Evolutionary conservation across 2,113 vertebrate genomes (phyloP), one percentile per base, ranked within the genome.

Genomic region (Colossoma macropomum): DNA sequence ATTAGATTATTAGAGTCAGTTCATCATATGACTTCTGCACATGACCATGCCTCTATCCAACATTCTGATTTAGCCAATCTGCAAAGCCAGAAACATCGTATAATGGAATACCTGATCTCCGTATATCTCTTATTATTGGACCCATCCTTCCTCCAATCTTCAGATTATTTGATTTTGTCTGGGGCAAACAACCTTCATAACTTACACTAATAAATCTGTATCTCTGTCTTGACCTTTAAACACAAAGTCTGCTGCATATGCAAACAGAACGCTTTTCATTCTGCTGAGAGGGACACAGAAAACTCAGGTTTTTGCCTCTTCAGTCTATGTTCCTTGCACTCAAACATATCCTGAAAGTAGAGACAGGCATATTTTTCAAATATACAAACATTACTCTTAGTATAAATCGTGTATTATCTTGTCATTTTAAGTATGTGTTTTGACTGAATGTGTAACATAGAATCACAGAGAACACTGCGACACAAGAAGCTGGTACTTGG

Each of bases 1-100:
- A 87, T 84, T 73, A 66, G 41, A 79, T 78, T 81, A 81, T 65
- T 75, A 81, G 25, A 30, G 66, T 77, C 60, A 66, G 50, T 80
- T 78, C 8, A 23, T 81, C 79, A 71, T 25, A 27, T 25, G 76
- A 34, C 63, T 32, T 60, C 52, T 82, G 45, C 32, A 41, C 52
- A 80, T 70, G 74, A 81, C 69, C 60, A 38, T 15, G 32, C 52
- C 71, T 41, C 56, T 73, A 65, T 83, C 45, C 77, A 80, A 60
- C 13, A 25, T 62, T 68, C 66, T 75, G 60, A 72, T 82, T 79
- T 65, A 84, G 45, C 63, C 77, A 81, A 41, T 38, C 54, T 59
- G 56, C 45, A 23, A 60, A 74, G 12, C 60, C 27, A 28, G 62
- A 75, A 63, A 59, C 81, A 27, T 28, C 16, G 4, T 13, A 23